Evolutionary conservation across 2,797 vertebrate species (phyloP).

Genomic region (Etheostoma nigrum): DNA sequence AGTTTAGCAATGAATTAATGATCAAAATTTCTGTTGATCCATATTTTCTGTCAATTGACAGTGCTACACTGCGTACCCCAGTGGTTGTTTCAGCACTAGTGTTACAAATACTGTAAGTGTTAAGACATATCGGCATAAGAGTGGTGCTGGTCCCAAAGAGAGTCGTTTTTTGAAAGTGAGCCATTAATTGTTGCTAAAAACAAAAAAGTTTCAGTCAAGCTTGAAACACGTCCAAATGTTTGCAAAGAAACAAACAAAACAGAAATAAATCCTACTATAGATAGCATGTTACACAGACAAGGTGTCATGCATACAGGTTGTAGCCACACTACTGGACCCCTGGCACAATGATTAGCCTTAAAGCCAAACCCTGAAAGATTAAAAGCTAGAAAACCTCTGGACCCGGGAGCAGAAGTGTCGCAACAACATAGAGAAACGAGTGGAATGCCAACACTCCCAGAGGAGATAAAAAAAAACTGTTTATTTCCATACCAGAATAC

Average conservation of each 20-base stretch:
- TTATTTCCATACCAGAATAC: constrained; percentile 54
- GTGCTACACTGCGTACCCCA: too few species aligned
- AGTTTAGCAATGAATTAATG: not conserved
- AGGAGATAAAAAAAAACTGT: constrained; percentile 42
- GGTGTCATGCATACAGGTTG: not conserved
- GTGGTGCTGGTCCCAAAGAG: too few species aligned
- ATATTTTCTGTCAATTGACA: not conserved
- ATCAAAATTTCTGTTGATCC: not conserved
- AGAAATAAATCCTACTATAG: not conserved
- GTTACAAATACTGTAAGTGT: not conserved
- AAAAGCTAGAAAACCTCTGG: constrained; percentile 11
- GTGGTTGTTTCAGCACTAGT: not conserved
- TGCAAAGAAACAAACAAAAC: not conserved
- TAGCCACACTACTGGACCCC: not conserved
- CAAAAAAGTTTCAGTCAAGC: too few species aligned
- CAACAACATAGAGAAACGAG: constrained; percentile 52
- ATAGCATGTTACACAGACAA: not conserved
- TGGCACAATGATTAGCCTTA: not conserved
- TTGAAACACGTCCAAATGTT: not conserved
- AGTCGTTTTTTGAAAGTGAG: too few species aligned
- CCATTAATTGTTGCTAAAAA: too few species aligned
- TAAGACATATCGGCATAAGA: too few species aligned
- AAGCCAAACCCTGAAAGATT: not conserved
- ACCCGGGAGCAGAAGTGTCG: constrained; percentile 24
- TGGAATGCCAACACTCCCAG: constrained; percentile 60